Evolutionary conservation across 2,888 invertebrate genomes (phyloP).

Genomic region (Drosophila neotestacea): DNA sequence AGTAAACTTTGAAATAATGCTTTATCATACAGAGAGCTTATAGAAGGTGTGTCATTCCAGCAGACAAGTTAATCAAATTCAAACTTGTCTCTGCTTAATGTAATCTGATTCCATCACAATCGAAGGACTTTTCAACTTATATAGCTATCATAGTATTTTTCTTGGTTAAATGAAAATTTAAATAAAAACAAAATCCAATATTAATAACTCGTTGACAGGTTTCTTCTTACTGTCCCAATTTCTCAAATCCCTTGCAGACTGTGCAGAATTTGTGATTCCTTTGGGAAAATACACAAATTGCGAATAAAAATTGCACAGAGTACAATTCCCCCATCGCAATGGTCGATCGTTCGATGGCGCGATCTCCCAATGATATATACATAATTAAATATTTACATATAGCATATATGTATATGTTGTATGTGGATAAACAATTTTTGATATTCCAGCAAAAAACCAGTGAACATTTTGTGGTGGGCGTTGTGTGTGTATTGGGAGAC

Average conservation of each 20-base stretch:
- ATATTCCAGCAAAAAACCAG: conserved; percentile 53
- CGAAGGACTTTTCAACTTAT: background rate
- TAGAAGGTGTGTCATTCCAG: too few species aligned
- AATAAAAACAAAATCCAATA: background rate
- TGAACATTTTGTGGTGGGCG: conserved; percentile 60
- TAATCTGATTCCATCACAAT: background rate
- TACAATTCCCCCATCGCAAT: conserved; percentile 35
- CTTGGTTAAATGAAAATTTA: background rate
- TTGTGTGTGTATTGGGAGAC: conserved; percentile 12
- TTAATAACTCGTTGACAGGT: background rate
- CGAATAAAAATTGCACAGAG: conserved; percentile 31
- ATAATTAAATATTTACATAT: conserved; percentile 7
- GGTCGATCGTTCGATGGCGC: conserved; percentile 33
- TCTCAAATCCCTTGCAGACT: conserved; percentile 1
- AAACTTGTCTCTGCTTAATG: background rate
- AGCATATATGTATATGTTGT: conserved; percentile 8
- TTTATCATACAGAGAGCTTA: too few species aligned
- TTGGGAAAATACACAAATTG: conserved; percentile 25
- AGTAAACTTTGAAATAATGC: too few species aligned
- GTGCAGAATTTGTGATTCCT: conserved; percentile 8
- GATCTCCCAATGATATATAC: conserved; percentile 32
- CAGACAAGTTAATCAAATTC: background rate
- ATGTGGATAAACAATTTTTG: conserved; percentile 40
- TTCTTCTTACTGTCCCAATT: background rate
- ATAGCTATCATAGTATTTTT: background rate